phyloP scores from a whole-genome alignment of 1,140 invertebrate genomes.

The Orius laevigatus region DNA sequence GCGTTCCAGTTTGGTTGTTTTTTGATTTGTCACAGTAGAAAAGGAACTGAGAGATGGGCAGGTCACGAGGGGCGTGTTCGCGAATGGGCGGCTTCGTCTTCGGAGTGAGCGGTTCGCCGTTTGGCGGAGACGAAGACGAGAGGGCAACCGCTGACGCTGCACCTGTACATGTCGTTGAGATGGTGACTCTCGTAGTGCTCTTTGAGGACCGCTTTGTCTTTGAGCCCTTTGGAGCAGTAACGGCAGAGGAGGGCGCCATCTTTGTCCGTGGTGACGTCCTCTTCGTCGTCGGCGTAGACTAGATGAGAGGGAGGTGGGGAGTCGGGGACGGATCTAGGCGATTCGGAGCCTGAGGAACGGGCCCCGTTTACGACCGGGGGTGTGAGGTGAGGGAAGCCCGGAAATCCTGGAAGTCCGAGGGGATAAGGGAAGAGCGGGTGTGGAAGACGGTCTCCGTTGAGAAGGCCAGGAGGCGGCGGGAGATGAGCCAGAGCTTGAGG shows the following conservation, averaged over 20 bases:
- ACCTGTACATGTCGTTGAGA: constrained; percentile 56
- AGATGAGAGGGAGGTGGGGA: constrained; percentile 19
- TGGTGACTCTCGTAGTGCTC: constrained; percentile 51
- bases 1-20: background rate
- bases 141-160: constrained; percentile 60
- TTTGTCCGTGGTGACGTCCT: constrained; percentile 37
- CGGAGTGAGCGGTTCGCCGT: constrained; percentile 52
- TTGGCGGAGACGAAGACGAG: constrained; percentile 63
- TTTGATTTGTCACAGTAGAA: background rate
- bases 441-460: constrained; percentile 30
- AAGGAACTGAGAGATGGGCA: constrained; percentile 18
- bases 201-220: constrained; percentile 39
- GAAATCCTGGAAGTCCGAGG: constrained; percentile 32
- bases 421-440: constrained; percentile 32
- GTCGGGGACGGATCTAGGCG: constrained; percentile 21
- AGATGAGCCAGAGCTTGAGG: constrained; percentile 34
- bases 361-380: constrained; percentile 15
- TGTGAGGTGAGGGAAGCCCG: constrained; percentile 27
- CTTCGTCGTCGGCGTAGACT: constrained; percentile 34
- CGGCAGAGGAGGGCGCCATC: constrained; percentile 46
- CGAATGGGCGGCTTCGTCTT: constrained; percentile 35
- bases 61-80: constrained; percentile 29
- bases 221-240: constrained; percentile 43
- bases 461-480: constrained; percentile 25
- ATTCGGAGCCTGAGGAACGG: constrained; percentile 22